Conservation (phyloP, 1,140 invertebrate genomes). For the Bombus impatiens region DNA sequence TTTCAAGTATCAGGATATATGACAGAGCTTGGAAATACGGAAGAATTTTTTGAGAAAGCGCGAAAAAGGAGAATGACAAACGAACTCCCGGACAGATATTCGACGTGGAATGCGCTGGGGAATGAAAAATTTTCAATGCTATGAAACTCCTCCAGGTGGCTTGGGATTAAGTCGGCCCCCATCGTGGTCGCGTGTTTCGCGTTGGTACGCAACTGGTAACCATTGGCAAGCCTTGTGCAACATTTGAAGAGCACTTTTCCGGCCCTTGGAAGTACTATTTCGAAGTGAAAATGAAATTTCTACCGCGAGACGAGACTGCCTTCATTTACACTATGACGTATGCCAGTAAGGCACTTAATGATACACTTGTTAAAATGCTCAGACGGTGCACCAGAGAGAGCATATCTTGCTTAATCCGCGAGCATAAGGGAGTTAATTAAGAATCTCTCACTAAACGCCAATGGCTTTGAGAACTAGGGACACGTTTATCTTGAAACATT, state of each 20-base stretch:
- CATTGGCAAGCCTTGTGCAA: conserved; percentile 18
- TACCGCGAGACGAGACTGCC: conserved; percentile 15
- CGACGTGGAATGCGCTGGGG: conserved; percentile 25
- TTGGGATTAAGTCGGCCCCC: conserved; percentile 44
- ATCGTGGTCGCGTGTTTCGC: conserved; percentile 19
- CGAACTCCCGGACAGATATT: conserved; percentile 7
- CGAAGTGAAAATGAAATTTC: conserved; percentile 62
- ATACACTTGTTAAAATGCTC: conserved; percentile 26
- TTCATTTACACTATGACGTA: conserved; percentile 15
- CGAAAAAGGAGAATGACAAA: background rate
- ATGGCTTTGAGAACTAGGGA: background rate
- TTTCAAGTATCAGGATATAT: too few relatives aligned
- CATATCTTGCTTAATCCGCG: background rate
- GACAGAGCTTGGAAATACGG: too few relatives aligned
- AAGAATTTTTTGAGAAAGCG: background rate
- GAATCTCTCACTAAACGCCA: background rate
- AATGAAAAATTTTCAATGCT: conserved; percentile 43
- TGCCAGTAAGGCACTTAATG: conserved; percentile 6
- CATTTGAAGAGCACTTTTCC: conserved; percentile 53
- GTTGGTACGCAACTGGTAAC: conserved; percentile 55
- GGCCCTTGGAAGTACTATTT: conserved; percentile 34
- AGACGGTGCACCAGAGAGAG: background rate
- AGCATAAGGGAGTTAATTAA: conserved; percentile 30
- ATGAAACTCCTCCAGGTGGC: conserved; percentile 25
- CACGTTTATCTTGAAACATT: background rate